phyloP scores from a whole-genome alignment of 2,888 invertebrate species.

The Smittia aterrima region DNA sequence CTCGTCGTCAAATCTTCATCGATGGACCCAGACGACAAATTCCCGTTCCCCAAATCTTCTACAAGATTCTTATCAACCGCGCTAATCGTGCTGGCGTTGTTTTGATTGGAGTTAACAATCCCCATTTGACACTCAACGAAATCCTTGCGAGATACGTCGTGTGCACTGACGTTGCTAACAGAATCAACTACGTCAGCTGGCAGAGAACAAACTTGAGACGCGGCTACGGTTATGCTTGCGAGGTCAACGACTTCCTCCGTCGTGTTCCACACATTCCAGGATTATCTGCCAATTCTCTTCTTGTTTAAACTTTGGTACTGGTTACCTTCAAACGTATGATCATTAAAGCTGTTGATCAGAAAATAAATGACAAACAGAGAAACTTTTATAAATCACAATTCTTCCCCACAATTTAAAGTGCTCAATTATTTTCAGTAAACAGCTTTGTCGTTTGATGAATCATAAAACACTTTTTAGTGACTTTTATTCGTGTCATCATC shows the following conservation, averaged over 20 bases:
- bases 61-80: constrained; percentile 24
- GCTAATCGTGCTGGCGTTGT: constrained; percentile 17
- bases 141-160: constrained; percentile 49
- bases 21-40: constrained; percentile 50
- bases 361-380: too few species aligned
- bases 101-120: constrained; percentile 56
- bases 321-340: not conserved
- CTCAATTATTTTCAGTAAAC: too few species aligned
- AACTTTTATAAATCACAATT: too few species aligned
- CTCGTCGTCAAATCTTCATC: constrained; percentile 52
- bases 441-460: too few species aligned
- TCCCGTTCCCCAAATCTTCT: constrained; percentile 21
- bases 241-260: constrained; percentile 48
- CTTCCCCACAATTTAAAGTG: too few species aligned
- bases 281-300: not conserved
- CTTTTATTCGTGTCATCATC: too few species aligned
- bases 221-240: constrained; percentile 51
- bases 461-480: too few species aligned
- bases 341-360: not conserved
- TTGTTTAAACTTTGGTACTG: constrained; percentile 13
- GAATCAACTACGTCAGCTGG: constrained; percentile 56
- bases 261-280: constrained; percentile 47
- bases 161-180: constrained; percentile 54
- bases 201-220: constrained; percentile 46
- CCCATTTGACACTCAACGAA: constrained; percentile 47